Conservation (phyloP, 2,113 vertebrate species). For the Phalacrocorax aristotelis region DNA sequence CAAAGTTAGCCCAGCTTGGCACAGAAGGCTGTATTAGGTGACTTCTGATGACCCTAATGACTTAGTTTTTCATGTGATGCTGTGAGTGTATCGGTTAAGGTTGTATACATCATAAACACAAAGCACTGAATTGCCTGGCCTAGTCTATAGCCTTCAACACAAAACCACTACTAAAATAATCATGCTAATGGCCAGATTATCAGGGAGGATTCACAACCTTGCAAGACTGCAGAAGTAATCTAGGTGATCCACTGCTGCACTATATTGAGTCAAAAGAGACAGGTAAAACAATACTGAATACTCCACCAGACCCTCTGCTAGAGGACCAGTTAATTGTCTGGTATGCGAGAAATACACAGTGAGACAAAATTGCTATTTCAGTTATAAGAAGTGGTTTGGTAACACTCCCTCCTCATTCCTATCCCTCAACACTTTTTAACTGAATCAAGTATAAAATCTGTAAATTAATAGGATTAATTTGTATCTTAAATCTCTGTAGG, state of each 20-base stretch:
- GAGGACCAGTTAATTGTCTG: background rate
- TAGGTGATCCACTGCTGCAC: background rate
- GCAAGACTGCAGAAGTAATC: background rate
- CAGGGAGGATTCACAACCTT: background rate
- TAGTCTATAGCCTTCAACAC: background rate
- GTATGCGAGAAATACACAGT: background rate
- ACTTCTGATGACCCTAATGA: background rate
- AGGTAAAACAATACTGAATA: background rate
- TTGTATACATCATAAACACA: background rate
- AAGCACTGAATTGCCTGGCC: background rate
- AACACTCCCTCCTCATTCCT: background rate
- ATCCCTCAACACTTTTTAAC: background rate
- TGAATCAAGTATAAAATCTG: background rate
- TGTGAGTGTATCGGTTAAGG: background rate
- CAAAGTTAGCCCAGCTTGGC: background rate
- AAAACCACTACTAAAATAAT: background rate
- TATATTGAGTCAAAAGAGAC: background rate
- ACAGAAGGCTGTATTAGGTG: background rate
- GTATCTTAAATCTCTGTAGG: background rate
- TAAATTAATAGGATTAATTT: background rate
- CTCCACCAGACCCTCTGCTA: background rate
- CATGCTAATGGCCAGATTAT: background rate
- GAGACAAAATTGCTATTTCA: background rate
- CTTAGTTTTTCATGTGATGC: background rate
- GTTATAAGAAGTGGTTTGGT: background rate